Conservation (phyloP, 2,797 vertebrate genomes). For the Stomatorhinus walkeri region DNA sequence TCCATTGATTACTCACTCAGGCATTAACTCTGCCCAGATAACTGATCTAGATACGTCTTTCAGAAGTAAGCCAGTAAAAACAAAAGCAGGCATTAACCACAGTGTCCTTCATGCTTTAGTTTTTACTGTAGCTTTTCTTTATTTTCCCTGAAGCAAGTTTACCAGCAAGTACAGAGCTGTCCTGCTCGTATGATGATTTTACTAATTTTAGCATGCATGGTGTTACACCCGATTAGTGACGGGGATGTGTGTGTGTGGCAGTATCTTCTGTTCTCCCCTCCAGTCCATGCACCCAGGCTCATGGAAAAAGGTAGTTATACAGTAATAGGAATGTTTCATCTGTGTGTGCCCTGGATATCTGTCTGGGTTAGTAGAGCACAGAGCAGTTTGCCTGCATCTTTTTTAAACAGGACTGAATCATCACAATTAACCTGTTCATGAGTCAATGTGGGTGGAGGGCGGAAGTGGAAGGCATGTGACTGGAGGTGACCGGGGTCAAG, state of each 20-base stretch:
- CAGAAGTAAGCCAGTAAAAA: not conserved
- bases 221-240: not conserved
- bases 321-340: not conserved
- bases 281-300: not conserved
- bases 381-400: not conserved
- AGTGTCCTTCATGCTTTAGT: not conserved
- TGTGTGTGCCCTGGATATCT: not conserved
- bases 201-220: not conserved
- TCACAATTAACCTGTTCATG: not conserved
- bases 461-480: not conserved
- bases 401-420: not conserved
- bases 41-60: not conserved
- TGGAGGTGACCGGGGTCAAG: not conserved
- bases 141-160: not conserved
- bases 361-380: slow-evolving; percentile 6
- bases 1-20: not conserved
- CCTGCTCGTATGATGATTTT: not conserved
- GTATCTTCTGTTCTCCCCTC: not conserved
- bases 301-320: not conserved
- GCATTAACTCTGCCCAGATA: not conserved
- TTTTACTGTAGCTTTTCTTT: not conserved
- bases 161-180: not conserved
- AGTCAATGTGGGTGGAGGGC: not conserved
- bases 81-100: not conserved
- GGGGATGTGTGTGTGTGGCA: not conserved